phyloP scores from a whole-genome alignment of 2,888 invertebrate genomes.

The Anarsia innoxiella region DNA sequence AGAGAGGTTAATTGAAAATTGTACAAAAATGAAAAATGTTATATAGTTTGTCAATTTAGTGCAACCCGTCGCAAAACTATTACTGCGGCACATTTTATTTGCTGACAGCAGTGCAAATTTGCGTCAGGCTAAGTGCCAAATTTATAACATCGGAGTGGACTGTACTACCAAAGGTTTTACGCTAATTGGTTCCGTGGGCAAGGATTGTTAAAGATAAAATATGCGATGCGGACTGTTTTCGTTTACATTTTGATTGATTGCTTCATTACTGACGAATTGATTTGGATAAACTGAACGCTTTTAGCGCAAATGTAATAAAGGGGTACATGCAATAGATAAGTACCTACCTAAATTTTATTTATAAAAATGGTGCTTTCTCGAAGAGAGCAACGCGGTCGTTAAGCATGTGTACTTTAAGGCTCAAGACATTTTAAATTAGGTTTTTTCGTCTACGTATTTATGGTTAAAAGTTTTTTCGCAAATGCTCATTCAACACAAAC shows the following conservation, averaged over 20 bases:
- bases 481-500: no score
- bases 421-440: no score
- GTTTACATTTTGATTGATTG: slow-evolving; percentile 70
- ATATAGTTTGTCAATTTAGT: slow-evolving; percentile 54
- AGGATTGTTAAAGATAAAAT: slow-evolving; percentile 75
- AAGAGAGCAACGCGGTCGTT: no score
- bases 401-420: no score
- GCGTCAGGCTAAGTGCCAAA: slow-evolving; percentile 74
- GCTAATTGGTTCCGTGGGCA: slow-evolving; percentile 67
- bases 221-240: slow-evolving; percentile 68
- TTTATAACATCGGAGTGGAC: slow-evolving; percentile 67
- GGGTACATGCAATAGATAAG: no score
- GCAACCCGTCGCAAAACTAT: slow-evolving; percentile 58
- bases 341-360: no score
- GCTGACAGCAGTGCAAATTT: slow-evolving; percentile 68
- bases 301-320: no score
- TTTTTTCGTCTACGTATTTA: no score
- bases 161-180: slow-evolving; percentile 63
- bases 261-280: slow-evolving; percentile 51
- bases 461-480: no score
- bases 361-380: no score
- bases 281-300: slow-evolving; percentile 29
- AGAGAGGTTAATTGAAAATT: slow-evolving; percentile 40
- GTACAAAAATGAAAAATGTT: slow-evolving; percentile 39
- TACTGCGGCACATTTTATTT: slow-evolving; percentile 65